phyloP scores from a whole-genome alignment of 2,113 vertebrate genomes.

The Talpa occidentalis region DNA sequence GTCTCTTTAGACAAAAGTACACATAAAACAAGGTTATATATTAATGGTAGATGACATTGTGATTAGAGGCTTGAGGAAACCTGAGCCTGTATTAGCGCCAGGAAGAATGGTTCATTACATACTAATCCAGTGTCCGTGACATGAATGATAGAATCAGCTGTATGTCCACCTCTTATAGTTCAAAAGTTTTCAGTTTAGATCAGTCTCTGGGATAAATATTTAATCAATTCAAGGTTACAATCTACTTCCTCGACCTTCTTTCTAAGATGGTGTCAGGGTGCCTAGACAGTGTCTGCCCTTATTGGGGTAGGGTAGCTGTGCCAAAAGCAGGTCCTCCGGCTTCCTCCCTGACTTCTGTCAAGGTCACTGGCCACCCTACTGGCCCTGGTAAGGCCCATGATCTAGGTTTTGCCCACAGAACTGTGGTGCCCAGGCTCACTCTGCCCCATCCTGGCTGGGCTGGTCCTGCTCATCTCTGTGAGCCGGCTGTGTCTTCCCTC shows the following conservation, averaged over 20 bases:
- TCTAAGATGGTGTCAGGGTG: not conserved
- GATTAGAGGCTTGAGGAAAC: not conserved
- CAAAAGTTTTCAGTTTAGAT: not conserved
- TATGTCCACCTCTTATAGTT: not conserved
- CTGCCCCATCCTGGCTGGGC: not conserved
- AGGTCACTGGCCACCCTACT: not conserved
- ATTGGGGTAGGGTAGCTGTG: not conserved
- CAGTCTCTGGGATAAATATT: not conserved
- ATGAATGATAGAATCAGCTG: not conserved
- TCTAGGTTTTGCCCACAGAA: not conserved
- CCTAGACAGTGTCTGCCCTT: not conserved
- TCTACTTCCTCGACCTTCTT: not conserved
- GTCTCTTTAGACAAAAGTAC: not conserved
- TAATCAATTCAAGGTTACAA: not conserved
- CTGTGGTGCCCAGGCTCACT: not conserved
- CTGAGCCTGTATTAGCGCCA: not conserved
- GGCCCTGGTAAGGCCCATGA: not conserved
- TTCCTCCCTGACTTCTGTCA: not conserved
- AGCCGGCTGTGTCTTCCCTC: not conserved
- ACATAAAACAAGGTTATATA: not conserved
- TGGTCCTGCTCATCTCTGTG: not conserved
- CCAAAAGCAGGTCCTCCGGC: not conserved
- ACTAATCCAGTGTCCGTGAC: not conserved
- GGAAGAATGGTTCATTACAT: not conserved
- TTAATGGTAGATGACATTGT: not conserved